Evolutionary conservation across 30 jellyfish, hydroid and myxozoan species (phyloP).

Genomic region (Aurelia coerulea): DNA sequence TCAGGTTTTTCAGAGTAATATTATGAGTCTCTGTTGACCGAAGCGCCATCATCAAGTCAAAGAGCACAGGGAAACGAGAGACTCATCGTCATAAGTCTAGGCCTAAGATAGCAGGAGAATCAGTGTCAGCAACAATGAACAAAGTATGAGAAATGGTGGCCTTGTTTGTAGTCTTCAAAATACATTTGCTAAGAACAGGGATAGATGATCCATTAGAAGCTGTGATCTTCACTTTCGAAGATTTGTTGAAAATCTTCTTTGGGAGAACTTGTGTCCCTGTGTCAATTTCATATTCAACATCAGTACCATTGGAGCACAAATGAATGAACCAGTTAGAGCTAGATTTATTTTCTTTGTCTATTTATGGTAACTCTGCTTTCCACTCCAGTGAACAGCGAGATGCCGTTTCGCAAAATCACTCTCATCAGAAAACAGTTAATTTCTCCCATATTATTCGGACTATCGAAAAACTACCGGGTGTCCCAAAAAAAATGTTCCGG

Average conservation of each 20-base stretch:
- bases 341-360: conserved; percentile 2
- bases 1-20: too few relatives aligned
- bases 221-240: conserved; percentile 30
- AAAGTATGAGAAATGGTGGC: conserved; percentile 7
- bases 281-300: conserved; percentile 38
- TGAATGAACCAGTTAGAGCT: conserved; percentile 20
- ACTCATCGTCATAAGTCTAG: too few relatives aligned
- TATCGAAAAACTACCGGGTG: too few relatives aligned
- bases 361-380: too few relatives aligned
- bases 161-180: conserved; percentile 14
- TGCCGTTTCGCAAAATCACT: too few relatives aligned
- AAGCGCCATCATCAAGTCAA: too few relatives aligned
- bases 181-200: conserved; percentile 39
- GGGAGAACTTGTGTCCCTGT: conserved; percentile 64
- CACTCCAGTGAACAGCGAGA: too few relatives aligned
- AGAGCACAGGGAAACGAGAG: too few relatives aligned
- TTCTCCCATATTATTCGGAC: too few relatives aligned
- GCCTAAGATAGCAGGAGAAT: conserved; percentile 43
- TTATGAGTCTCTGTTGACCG: too few relatives aligned
- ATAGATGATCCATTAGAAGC: conserved; percentile 49
- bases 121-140: conserved; percentile 43
- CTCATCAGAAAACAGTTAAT: too few relatives aligned
- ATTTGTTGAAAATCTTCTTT: conserved; percentile 11
- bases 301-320: conserved; percentile 16
- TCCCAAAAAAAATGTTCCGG: too few relatives aligned